A percentile compares a stretch with the other conserved stretches of the same genome.
phyloP scores from a whole-genome alignment of 2,113 vertebrate species.

The Istiophorus platypterus region DNA sequence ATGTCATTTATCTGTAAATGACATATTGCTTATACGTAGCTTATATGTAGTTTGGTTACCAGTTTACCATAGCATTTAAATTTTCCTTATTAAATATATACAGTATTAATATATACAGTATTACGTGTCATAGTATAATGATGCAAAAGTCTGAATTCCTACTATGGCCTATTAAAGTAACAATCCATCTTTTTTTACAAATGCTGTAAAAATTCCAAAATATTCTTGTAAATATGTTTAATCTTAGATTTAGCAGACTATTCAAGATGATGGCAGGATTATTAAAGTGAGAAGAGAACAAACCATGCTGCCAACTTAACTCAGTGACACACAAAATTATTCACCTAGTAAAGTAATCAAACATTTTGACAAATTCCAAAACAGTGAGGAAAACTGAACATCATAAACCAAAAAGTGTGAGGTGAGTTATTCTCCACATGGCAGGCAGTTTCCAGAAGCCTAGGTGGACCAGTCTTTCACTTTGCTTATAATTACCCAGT shows the following conservation, averaged over 20 bases:
- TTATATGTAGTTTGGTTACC: not conserved
- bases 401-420: constrained; percentile 34
- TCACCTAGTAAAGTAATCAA: constrained; percentile 47
- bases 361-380: constrained; percentile 40
- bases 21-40: no score
- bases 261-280: constrained; percentile 43
- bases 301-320: constrained; percentile 27
- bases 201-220: constrained; percentile 57
- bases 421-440: constrained; percentile 40
- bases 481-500: constrained; percentile 50
- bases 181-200: constrained; percentile 48
- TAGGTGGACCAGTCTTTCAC: constrained; percentile 11
- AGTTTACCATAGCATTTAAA: constrained; percentile 2
- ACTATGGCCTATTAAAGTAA: constrained; percentile 43
- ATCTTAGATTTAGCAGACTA: constrained; percentile 36
- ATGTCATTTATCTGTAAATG: not conserved
- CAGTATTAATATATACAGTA: constrained; percentile 1
- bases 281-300: constrained; percentile 42
- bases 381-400: constrained; percentile 36
- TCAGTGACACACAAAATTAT: constrained; percentile 43
- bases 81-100: constrained; percentile 21
- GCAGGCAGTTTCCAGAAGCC: constrained; percentile 22
- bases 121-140: constrained; percentile 17
- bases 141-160: constrained; percentile 36
- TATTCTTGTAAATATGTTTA: constrained; percentile 52